phyloP scores from a whole-genome alignment of 2,113 vertebrate species.

The Myxocyprinus asiaticus region DNA sequence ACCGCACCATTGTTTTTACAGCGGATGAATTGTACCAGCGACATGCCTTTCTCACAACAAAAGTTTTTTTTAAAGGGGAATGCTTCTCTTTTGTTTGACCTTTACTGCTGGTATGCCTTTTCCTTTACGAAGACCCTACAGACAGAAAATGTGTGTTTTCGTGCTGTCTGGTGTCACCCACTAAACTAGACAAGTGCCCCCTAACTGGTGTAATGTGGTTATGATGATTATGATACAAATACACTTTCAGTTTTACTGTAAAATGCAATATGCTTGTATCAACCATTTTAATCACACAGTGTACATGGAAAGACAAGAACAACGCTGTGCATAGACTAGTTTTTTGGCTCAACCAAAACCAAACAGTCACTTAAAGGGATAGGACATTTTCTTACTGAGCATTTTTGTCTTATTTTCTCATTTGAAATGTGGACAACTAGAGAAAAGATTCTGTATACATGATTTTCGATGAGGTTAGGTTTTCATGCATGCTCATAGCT shows the following conservation, averaged over 20 bases:
- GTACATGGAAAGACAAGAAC: too few relatives aligned
- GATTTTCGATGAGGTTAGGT: background rate
- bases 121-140: slow-evolving; percentile 8
- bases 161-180: too few relatives aligned
- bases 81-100: slow-evolving; percentile 37
- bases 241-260: slow-evolving; percentile 60
- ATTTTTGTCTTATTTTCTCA: background rate
- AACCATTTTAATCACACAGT: slow-evolving; percentile 38
- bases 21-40: slow-evolving; percentile 80
- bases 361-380: too few relatives aligned
- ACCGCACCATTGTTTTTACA: slow-evolving; percentile 82
- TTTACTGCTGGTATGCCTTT: background rate
- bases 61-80: slow-evolving; percentile 55
- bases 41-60: slow-evolving; percentile 75
- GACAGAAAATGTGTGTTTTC: background rate
- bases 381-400: too few relatives aligned
- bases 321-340: too few relatives aligned
- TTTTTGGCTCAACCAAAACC: too few relatives aligned
- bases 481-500: background rate
- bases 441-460: background rate
- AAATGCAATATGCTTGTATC: slow-evolving; percentile 69
- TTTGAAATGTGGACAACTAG: background rate
- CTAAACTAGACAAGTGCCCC: slow-evolving; percentile 19
- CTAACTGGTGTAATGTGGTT: slow-evolving; percentile 73
- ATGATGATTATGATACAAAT: slow-evolving; percentile 69